Percentiles rank a stretch among this genome's conserved stretches.
Conservation (phyloP, 2,888 invertebrate species). For the Cataglyphis rosenhaueri region DNA sequence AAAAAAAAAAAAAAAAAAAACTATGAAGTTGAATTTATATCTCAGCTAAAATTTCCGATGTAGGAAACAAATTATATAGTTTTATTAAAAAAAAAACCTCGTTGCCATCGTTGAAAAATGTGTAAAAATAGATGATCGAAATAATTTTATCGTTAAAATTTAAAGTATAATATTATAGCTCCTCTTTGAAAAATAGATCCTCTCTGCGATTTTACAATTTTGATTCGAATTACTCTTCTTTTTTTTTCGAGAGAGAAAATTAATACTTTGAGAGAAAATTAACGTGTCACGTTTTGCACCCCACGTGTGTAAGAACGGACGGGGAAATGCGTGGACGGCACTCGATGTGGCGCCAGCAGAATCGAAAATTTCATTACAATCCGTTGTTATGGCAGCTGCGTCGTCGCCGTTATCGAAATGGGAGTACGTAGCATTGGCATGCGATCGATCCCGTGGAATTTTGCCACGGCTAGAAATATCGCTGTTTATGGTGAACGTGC, state of each 20-base stretch:
- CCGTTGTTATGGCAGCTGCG: constrained; percentile 47
- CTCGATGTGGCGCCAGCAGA: constrained; percentile 12
- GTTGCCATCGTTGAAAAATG: not conserved
- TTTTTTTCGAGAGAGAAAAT: not conserved
- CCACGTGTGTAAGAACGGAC: not conserved
- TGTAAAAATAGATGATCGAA: not conserved
- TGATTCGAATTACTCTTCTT: not conserved
- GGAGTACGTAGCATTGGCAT: constrained; percentile 9
- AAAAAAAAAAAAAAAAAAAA: not conserved
- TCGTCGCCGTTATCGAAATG: constrained; percentile 39
- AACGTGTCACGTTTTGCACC: not conserved
- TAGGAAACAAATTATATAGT: constrained; percentile 9
- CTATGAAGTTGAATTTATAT: not conserved
- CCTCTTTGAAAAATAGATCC: not conserved
- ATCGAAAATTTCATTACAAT: constrained; percentile 64
- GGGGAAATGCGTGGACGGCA: not conserved
- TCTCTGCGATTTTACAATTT: not conserved
- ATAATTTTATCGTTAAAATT: not conserved
- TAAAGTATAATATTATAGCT: not conserved
- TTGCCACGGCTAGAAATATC: constrained; percentile 35
- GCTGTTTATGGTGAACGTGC: constrained; percentile 36
- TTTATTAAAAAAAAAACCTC: not conserved
- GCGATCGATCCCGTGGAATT: constrained; percentile 37
- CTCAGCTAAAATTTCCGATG: not conserved
- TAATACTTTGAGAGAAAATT: not conserved